Evolutionary conservation across 2,888 invertebrate species (phyloP).

Genomic region (Hydraecia micacea): DNA sequence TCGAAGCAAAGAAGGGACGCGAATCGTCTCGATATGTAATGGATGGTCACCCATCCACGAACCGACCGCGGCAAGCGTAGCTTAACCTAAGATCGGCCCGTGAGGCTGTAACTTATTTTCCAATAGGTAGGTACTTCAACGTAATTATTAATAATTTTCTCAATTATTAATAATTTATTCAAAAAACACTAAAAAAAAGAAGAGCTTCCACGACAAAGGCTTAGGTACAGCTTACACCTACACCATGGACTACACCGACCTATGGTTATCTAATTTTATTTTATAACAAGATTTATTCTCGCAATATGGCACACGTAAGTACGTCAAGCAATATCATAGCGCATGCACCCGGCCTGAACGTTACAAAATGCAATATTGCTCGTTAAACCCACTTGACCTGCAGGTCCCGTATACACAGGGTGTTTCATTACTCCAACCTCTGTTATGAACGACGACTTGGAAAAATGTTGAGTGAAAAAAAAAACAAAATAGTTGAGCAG

Average conservation of each 20-base stretch:
- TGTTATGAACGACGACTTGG: conserved; percentile 61
- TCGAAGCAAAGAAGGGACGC: not conserved
- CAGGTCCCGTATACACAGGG: conserved; percentile 74
- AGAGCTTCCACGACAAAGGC: not conserved
- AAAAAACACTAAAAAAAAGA: not conserved
- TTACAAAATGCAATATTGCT: conserved; percentile 87
- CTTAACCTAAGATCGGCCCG: not conserved
- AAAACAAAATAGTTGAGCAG: conserved; percentile 37
- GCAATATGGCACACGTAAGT: conserved; percentile 54
- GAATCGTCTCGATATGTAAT: not conserved
- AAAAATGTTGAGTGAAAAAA: conserved; percentile 56
- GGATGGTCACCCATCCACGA: not conserved
- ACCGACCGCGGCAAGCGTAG: not conserved
- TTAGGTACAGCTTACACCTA: not conserved
- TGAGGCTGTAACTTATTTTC: not conserved
- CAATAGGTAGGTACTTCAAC: no score
- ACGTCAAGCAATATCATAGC: conserved; percentile 63
- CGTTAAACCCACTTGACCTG: conserved; percentile 87
- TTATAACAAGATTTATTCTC: conserved; percentile 53
- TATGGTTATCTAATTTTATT: conserved; percentile 20
- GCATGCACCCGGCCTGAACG: conserved; percentile 66
- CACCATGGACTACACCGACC: no score
- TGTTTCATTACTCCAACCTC: conserved; percentile 76
- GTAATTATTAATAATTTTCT: no score
- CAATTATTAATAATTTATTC: not conserved